These are phyloP conservation scores for Siniperca chuatsi DNA, from an alignment of 2,113 vertebrate species.

Conservation along the genomic window DNA sequence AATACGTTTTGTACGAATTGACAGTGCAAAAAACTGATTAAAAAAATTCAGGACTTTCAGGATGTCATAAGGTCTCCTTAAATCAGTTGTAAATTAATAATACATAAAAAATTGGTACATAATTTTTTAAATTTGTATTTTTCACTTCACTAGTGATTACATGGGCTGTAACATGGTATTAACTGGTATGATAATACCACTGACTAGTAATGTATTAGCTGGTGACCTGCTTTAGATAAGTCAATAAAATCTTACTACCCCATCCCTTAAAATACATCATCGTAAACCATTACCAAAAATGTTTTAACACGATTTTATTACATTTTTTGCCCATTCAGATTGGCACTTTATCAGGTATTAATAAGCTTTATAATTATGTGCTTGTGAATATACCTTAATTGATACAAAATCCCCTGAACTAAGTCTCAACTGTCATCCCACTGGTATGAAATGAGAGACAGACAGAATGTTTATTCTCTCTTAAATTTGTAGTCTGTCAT, in stretches of 20 bases:
- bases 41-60: not conserved
- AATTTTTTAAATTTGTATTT: not conserved
- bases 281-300: not conserved
- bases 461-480: slow-evolving; percentile 9
- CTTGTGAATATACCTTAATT: not conserved
- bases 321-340: not conserved
- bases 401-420: not conserved
- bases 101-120: not conserved
- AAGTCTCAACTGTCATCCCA: not conserved
- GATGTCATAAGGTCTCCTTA: not conserved
- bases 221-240: not conserved
- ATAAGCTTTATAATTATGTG: not conserved
- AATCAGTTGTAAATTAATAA: not conserved
- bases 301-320: not conserved
- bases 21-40: not conserved
- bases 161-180: not conserved
- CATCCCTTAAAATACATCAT: not conserved
- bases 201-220: not conserved
- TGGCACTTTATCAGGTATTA: not conserved
- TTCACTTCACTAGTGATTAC: not conserved
- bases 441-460: not conserved
- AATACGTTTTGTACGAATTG: not conserved
- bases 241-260: not conserved
- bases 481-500: slow-evolving; percentile 23
- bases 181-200: not conserved